Percentiles rank a stretch among this genome's conserved stretches.
Evolutionary conservation across 2,888 invertebrate genomes (phyloP).

Genomic region (Cenopis cana): DNA sequence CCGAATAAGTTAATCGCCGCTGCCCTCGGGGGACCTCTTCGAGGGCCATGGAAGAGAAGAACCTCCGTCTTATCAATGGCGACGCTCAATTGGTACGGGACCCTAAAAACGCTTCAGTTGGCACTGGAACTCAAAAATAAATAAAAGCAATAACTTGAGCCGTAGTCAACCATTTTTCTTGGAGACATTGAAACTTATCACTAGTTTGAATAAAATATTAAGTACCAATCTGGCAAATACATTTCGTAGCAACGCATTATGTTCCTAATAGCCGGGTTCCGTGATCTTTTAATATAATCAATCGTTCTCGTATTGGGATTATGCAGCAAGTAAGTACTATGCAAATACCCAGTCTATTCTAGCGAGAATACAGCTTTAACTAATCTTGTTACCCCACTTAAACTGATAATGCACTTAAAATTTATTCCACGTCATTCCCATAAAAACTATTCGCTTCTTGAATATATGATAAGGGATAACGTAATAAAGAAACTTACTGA

Average conservation of each 20-base stretch:
- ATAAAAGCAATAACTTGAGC: no score
- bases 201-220: no score
- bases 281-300: background rate
- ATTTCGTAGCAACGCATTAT: no score
- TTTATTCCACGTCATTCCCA: constrained; percentile 4
- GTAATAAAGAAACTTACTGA: constrained; percentile 50
- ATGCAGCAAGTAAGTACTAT: background rate
- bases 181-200: background rate
- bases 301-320: background rate
- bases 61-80: no score
- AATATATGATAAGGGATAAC: constrained; percentile 49
- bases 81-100: no score
- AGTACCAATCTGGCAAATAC: no score
- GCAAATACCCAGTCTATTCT: background rate
- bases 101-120: no score
- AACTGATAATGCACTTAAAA: background rate
- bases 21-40: no score
- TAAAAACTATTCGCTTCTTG: constrained; percentile 24
- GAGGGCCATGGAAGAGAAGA: no score
- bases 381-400: constrained; percentile 3
- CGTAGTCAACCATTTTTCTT: background rate
- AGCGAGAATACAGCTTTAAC: background rate
- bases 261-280: background rate
- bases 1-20: no score
- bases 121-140: no score